phyloP scores from a whole-genome alignment of 2,888 invertebrate genomes.

The Protodeltote pygarga region DNA sequence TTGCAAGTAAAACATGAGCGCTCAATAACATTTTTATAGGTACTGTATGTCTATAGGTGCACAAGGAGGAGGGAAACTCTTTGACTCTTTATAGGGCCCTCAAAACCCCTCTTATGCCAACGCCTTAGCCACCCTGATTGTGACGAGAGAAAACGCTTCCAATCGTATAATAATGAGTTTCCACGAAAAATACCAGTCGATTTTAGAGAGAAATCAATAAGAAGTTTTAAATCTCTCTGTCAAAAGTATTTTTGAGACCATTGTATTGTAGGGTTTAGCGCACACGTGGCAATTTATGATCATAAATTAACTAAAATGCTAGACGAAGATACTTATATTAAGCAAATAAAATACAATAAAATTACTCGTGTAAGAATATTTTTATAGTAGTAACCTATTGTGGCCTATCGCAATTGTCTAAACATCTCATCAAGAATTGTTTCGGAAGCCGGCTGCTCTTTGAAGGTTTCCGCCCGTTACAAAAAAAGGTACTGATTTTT shows the following conservation, averaged over 20 bases:
- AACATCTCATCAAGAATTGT: too few relatives aligned
- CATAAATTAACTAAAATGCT: neutral
- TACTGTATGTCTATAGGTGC: conserved; percentile 23
- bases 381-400: too few relatives aligned
- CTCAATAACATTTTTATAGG: conserved; percentile 31
- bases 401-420: too few relatives aligned
- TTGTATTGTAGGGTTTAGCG: conserved; percentile 2
- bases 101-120: conserved; percentile 41
- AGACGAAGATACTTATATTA: neutral
- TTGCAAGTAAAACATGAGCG: conserved; percentile 13
- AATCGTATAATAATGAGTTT: conserved; percentile 38
- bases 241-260: conserved; percentile 3
- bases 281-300: conserved; percentile 6
- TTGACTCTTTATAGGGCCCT: conserved; percentile 42
- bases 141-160: conserved; percentile 28
- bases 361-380: too few relatives aligned
- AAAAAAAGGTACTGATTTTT: too few relatives aligned
- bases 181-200: conserved; percentile 26
- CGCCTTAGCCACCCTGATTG: conserved; percentile 38
- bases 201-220: conserved; percentile 10
- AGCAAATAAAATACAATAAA: neutral
- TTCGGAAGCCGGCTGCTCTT: too few relatives aligned
- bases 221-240: conserved; percentile 6
- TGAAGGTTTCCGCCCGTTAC: too few relatives aligned
- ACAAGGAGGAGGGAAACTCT: conserved; percentile 29